phyloP scores from a whole-genome alignment of 2,113 vertebrate species.

The Nymphicus hollandicus region DNA sequence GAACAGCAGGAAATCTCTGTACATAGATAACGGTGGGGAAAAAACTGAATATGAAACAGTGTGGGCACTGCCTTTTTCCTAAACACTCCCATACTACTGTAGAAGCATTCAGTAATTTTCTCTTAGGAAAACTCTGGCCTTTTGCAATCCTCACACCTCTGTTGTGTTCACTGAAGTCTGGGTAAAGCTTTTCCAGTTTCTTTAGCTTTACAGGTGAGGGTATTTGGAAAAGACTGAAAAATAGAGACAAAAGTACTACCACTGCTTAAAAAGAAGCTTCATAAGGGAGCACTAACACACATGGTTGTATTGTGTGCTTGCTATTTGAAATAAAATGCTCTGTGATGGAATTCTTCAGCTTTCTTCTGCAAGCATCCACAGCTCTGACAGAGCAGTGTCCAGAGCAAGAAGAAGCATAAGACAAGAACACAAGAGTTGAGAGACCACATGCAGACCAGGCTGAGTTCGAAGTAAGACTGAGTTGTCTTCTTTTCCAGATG shows the following conservation, averaged over 20 bases:
- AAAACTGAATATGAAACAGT: background rate
- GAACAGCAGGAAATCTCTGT: background rate
- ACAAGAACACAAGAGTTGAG: background rate
- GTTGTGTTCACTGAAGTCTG: background rate
- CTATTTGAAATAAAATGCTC: background rate
- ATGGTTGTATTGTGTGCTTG: too few species aligned
- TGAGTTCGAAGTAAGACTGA: background rate
- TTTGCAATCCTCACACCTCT: background rate
- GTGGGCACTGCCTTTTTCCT: background rate
- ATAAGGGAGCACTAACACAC: background rate
- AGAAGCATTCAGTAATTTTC: background rate
- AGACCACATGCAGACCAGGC: background rate
- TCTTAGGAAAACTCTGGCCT: background rate
- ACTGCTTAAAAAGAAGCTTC: background rate
- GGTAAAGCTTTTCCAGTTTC: background rate
- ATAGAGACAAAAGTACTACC: background rate
- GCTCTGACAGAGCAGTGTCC: background rate
- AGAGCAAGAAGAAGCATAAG: background rate
- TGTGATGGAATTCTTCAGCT: background rate
- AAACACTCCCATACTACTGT: background rate
- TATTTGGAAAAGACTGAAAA: background rate
- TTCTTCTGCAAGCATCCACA: background rate
- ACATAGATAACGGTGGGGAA: background rate
- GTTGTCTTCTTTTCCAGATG: background rate
- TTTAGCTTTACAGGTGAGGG: background rate